Conservation (phyloP, 2,888 invertebrate genomes). For the Acrocyrtus sp. region DNA sequence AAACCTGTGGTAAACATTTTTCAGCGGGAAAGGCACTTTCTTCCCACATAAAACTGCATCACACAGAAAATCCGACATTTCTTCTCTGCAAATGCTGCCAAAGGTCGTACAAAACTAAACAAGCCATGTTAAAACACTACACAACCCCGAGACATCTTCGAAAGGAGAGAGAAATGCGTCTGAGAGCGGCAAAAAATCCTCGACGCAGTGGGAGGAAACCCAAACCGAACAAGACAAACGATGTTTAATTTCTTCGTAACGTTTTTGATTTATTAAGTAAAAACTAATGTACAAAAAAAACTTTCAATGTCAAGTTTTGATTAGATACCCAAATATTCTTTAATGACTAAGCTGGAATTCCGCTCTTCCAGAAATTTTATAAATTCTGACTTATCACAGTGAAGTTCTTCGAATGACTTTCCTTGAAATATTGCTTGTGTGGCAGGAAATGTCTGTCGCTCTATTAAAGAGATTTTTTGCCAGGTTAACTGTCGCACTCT, state of each 20-base stretch:
- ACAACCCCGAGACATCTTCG: background rate
- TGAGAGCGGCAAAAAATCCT: no score
- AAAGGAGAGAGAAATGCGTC: no score
- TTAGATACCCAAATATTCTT: slow-evolving; percentile 52
- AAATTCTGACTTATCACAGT: slow-evolving; percentile 45
- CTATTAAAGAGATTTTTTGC: slow-evolving; percentile 51
- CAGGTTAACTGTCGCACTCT: slow-evolving; percentile 44
- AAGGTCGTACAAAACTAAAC: background rate
- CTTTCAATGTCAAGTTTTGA: background rate
- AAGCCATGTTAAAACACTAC: background rate
- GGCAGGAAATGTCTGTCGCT: slow-evolving; percentile 19
- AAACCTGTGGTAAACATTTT: background rate
- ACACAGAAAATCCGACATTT: slow-evolving; percentile 4
- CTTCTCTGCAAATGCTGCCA: slow-evolving; percentile 6
- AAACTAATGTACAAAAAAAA: no score
- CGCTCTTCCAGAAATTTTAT: slow-evolving; percentile 47
- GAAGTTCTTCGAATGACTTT: slow-evolving; percentile 42
- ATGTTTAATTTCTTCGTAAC: no score
- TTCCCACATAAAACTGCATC: background rate
- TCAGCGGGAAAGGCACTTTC: background rate
- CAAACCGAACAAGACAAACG: no score
- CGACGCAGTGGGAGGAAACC: no score
- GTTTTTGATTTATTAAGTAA: no score
- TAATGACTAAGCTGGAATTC: slow-evolving; percentile 39
- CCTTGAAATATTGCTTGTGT: slow-evolving; percentile 12